Base-by-base conservation (phyloP, 1,140 invertebrate species). In the Drosophila elegans region DNA sequence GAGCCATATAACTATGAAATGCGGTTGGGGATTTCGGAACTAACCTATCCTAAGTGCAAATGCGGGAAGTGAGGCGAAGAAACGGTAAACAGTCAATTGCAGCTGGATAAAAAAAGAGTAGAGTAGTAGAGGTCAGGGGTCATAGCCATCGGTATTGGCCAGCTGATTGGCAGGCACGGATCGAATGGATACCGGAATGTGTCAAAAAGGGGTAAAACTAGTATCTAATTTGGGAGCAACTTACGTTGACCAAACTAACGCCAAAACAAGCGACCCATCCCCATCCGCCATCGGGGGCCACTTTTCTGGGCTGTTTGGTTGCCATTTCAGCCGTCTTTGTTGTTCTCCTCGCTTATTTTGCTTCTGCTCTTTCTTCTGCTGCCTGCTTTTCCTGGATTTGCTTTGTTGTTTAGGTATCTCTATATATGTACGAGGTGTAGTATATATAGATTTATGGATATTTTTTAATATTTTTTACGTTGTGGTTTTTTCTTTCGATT, bases 201-300 rank as follows among this genome's bases (percentile, higher is more conserved):
- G 11, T 45, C 46, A n/a, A 2, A 2, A 10, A 27, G 48, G 48
- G 16, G 10, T 10, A 10, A 21, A 32, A 34, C 39, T 56, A 16
- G 16, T 11, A 12, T 48, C 42, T 21, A 29, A 49, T 36, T 36
- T 25, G 2, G 38, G 29, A 27, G 7, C 10, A 68, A 95, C 95
- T 95, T 93, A 96, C 96, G 93, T 96, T 96, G 77, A 96, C 95
- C 81, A 96, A 93, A 91, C 96, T 96, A 68, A 96, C 95, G 71
- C 96, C 96, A 44, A 97, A 93, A 64, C 96, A 96, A 41, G 96
- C 95, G 91, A 96, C 94, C 96, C 96, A 97, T 34, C 96, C 96
- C 95, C 96, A 97, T 46, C 96, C 96, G 46, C 91, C 91, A 75
- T 92, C 91, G 59, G 91, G 91, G 25, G 91, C 91, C 27, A 92